Percentiles rank a stretch among this genome's conserved stretches.
These are phyloP conservation scores for Oryzias celebensis DNA, from an alignment of 2,113 vertebrate genomes.

Conservation along the genomic window DNA sequence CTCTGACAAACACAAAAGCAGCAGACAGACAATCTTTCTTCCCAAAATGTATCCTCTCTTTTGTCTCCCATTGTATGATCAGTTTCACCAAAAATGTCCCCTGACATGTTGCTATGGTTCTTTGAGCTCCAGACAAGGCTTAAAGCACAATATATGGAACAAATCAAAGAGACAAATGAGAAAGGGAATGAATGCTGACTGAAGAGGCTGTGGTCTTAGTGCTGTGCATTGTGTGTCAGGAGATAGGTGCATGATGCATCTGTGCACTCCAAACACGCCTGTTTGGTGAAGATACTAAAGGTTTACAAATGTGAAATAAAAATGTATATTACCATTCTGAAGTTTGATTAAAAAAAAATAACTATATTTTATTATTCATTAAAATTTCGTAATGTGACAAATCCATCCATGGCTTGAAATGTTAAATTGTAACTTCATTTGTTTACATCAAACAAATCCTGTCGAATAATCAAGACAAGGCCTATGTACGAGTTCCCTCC, in stretches of 20 bases:
- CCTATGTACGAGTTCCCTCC: too few species aligned
- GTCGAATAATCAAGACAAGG: too few species aligned
- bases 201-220: constrained; percentile 6
- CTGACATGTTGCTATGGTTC: constrained; percentile 45
- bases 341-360: neutral
- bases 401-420: too few species aligned
- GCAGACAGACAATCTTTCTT: constrained; percentile 39
- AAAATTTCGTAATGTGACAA: too few species aligned
- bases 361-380: too few species aligned
- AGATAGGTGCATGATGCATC: neutral
- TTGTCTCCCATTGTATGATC: constrained; percentile 34
- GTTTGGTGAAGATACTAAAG: constrained; percentile 7
- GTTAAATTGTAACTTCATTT: too few species aligned
- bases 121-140: constrained; percentile 27
- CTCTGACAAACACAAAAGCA: constrained; percentile 45
- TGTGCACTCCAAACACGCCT: constrained; percentile 6
- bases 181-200: constrained; percentile 35
- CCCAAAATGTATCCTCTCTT: constrained; percentile 31
- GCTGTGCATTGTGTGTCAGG: constrained; percentile 11
- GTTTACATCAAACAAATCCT: too few species aligned
- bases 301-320: neutral
- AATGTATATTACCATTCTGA: neutral
- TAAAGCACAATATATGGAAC: constrained; percentile 13
- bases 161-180: constrained; percentile 30
- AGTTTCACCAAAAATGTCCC: constrained; percentile 18